Conservation (phyloP, 2,888 invertebrate species). For the Heterodera filipjevi region DNA sequence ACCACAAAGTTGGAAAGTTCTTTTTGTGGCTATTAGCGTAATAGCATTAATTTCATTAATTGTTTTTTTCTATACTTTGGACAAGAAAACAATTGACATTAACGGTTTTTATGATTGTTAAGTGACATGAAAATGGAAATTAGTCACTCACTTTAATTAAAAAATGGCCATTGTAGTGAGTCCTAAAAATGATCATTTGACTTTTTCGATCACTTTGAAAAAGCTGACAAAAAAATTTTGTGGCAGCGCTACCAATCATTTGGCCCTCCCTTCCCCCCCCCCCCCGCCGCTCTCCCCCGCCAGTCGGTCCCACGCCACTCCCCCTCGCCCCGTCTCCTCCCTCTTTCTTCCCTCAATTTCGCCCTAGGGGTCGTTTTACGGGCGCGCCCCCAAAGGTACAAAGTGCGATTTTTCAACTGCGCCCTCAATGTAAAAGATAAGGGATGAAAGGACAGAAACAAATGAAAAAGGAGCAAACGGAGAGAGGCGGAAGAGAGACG, state of each 20-base stretch:
- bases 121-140: no score
- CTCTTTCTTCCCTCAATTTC: neutral
- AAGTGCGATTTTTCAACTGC: constrained; percentile 4
- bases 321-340: neutral
- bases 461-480: neutral
- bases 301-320: neutral
- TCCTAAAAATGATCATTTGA: neutral
- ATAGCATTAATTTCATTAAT: no score
- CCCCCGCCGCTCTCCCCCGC: neutral
- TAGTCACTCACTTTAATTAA: neutral
- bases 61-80: no score
- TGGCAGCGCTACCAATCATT: neutral
- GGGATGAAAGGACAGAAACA: neutral
- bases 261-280: neutral
- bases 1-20: no score
- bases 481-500: no score
- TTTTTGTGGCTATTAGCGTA: no score
- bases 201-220: neutral
- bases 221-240: neutral
- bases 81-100: no score
- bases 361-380: neutral
- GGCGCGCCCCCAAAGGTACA: neutral
- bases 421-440: neutral
- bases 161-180: neutral
- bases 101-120: no score